phyloP scores from a whole-genome alignment of 2,888 invertebrate genomes.

The Drepanosiphum platanoidis region DNA sequence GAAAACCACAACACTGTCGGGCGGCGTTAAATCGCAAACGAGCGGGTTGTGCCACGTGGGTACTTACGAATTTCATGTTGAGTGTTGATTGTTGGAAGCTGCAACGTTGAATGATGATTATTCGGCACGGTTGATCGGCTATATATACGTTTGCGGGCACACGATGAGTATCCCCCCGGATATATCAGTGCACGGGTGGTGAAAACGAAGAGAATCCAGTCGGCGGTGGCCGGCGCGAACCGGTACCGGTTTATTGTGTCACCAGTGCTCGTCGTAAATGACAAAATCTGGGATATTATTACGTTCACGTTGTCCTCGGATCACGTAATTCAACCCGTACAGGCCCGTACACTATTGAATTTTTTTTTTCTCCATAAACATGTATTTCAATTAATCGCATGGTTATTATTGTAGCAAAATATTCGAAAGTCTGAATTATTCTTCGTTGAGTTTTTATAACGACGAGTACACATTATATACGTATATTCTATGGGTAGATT shows the following conservation, averaged over 20 bases:
- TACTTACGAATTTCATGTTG: constrained; percentile 50
- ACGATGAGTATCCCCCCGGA: background rate
- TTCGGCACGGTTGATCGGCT: background rate
- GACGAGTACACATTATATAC: no score
- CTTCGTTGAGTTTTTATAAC: background rate
- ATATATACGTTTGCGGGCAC: constrained; percentile 12
- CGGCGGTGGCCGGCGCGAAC: background rate
- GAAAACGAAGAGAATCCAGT: background rate
- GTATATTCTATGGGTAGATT: no score
- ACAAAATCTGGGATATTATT: background rate
- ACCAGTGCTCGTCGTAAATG: background rate
- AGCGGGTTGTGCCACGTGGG: background rate
- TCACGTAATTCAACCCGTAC: background rate
- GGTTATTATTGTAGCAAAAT: background rate
- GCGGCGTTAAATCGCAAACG: background rate
- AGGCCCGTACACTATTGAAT: background rate
- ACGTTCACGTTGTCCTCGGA: constrained; percentile 4
- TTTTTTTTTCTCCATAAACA: background rate
- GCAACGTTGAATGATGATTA: constrained; percentile 20
- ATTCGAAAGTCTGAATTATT: background rate
- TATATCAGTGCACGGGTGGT: background rate
- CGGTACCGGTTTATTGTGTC: constrained; percentile 4
- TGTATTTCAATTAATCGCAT: background rate
- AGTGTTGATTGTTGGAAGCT: background rate
- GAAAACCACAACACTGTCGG: background rate